These are phyloP conservation scores for Mormyrus lacerda DNA, from an alignment of 2,113 vertebrate genomes.

Conservation along the genomic window DNA sequence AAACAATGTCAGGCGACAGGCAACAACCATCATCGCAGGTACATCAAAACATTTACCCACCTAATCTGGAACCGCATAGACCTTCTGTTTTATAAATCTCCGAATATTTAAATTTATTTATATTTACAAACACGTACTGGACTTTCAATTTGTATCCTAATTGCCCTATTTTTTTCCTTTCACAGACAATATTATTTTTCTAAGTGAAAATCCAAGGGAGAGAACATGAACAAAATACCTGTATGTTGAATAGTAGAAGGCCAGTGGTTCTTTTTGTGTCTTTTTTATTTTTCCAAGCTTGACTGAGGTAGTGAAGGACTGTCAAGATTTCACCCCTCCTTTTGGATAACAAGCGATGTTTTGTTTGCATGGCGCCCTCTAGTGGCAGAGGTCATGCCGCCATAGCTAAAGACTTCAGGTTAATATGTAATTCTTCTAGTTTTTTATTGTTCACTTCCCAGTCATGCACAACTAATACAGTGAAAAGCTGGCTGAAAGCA, in stretches of 20 bases:
- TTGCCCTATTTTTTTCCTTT: conserved; percentile 34
- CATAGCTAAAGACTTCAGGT: background rate
- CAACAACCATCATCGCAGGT: conserved; percentile 96
- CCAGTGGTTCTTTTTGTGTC: conserved; percentile 10
- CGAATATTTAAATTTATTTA: background rate
- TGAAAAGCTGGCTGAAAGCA: background rate
- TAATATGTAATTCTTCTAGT: background rate
- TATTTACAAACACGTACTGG: background rate
- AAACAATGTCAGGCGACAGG: conserved; percentile 86
- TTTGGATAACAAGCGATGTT: background rate
- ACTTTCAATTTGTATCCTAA: background rate
- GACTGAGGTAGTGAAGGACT: background rate
- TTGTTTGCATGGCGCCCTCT: background rate
- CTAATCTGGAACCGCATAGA: background rate
- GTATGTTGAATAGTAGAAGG: conserved; percentile 11
- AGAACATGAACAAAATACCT: conserved; percentile 52
- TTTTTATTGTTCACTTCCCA: background rate
- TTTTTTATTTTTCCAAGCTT: conserved; percentile 19
- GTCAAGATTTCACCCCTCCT: background rate
- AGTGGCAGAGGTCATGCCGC: background rate
- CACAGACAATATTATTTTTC: conserved; percentile 92
- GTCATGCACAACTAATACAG: background rate
- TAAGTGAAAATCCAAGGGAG: conserved; percentile 74
- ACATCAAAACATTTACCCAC: conserved; percentile 18
- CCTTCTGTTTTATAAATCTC: background rate